Evolutionary conservation across 1,140 invertebrate genomes (phyloP).

Genomic region (Zelostemma sp.): DNA sequence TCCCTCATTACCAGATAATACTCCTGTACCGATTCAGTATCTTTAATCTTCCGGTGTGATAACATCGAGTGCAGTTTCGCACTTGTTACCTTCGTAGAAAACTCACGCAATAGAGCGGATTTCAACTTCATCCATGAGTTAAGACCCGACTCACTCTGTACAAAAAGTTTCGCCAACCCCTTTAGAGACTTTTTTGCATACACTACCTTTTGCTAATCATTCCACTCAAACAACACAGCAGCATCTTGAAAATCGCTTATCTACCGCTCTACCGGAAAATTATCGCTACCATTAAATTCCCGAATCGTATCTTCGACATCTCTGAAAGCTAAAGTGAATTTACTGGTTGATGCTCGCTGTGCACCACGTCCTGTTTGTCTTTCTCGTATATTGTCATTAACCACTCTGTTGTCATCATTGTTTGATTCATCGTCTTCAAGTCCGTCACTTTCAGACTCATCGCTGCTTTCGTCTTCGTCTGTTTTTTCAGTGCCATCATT

Average conservation of each 20-base stretch:
- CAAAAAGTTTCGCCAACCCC: conserved; percentile 48
- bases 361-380: no score
- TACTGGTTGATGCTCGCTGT: not conserved
- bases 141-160: conserved; percentile 46
- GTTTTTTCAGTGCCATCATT: no score
- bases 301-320: conserved; percentile 33
- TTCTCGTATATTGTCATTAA: no score
- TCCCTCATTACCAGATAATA: conserved; percentile 53
- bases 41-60: conserved; percentile 29
- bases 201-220: conserved; percentile 44
- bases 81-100: conserved; percentile 26
- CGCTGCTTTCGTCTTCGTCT: no score
- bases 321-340: conserved; percentile 1
- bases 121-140: conserved; percentile 48
- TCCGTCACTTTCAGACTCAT: no score
- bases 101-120: conserved; percentile 30
- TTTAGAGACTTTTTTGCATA: conserved; percentile 53
- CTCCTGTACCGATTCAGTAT: conserved; percentile 46
- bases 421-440: no score
- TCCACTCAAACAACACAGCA: conserved; percentile 40
- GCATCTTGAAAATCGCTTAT: conserved; percentile 52
- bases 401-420: no score
- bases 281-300: conserved; percentile 34
- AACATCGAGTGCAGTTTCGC: conserved; percentile 47
- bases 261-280: conserved; percentile 45